Base-by-base conservation (phyloP, 2,888 invertebrate genomes). In the Cancer borealis region DNA sequence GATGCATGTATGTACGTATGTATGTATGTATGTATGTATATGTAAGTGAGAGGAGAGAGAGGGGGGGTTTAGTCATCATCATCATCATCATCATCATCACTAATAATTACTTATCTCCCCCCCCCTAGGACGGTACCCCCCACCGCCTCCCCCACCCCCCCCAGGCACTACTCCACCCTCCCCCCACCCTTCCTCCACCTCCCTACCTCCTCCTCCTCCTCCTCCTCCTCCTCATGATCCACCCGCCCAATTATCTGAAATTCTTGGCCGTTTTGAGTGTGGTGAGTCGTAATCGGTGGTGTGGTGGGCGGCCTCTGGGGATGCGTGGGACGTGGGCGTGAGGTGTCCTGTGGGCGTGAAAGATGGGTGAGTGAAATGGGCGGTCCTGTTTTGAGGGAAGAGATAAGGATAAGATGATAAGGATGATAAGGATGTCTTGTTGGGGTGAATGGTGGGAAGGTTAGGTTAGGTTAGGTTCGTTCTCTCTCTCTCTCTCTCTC, bases 301-400 rank as follows among this genome's bases (percentile, higher is more conserved):
- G 97, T 95, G 97, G 96, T 97, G 96, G 96, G 97, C 96, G 95
- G 97, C 96, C 95, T 97, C 97, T 94, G 98, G 98, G 95, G 98
- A 98, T 96, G 98, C 98, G 97, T 98, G 97, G 97, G 98, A 98
- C 96, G 98, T 98, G 96, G 98, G 98, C 95, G 98, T 98, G 96
- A 98, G 98, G 96, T 96, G 96, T 90, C 96, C 96, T 93, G 96
- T 96, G 92, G 96, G 49, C n/a, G 54, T 46, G 60, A 14, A 26
- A n/a, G 21, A 30, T 4, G 21, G 8, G 73, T 47, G 6, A 66
- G n/a, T n/a, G n/a, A n/a, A n/a, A 46, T 54, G 26, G 30, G 26
- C 39, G 8, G 26, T n/a, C 12, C 10, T 21, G 73, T 17, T 21
- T 6, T 73, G n/a, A 6, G 88, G 46, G 21, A 47, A 30, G n/a